Percentiles rank a stretch among this genome's conserved stretches.
Conservation (phyloP, 2,113 vertebrate genomes). For the Bubo bubo region DNA sequence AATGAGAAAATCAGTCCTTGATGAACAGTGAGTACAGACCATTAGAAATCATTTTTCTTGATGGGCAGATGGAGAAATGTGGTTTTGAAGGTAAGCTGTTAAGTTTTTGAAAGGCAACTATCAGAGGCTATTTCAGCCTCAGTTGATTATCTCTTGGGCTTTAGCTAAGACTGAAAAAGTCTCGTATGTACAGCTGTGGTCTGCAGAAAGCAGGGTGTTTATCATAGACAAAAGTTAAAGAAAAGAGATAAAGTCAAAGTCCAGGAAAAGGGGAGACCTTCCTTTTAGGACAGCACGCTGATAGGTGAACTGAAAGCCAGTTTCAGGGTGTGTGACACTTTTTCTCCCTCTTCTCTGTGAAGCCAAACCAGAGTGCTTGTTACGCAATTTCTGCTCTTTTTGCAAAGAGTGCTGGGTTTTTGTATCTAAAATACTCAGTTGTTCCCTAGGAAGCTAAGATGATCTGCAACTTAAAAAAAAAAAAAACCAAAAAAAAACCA, state of each 20-base stretch:
- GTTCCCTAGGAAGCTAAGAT: background rate
- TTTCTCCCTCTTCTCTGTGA: background rate
- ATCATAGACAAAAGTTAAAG: background rate
- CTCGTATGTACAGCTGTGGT: background rate
- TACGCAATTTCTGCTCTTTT: background rate
- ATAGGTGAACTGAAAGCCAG: background rate
- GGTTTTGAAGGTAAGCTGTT: constrained; percentile 18
- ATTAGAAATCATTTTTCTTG: constrained; percentile 52
- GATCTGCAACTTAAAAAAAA: background rate
- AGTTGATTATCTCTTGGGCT: constrained; percentile 1
- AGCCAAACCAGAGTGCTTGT: background rate
- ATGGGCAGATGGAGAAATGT: constrained; percentile 35
- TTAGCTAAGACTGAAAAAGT: background rate
- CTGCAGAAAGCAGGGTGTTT: background rate
- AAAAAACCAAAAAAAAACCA: too few species aligned
- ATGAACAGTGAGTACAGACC: background rate
- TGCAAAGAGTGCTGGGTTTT: background rate
- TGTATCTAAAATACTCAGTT: background rate
- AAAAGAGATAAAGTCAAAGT: background rate
- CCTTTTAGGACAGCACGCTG: background rate
- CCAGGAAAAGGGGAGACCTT: background rate
- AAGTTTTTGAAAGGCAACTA: constrained; percentile 33
- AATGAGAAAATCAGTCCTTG: constrained; percentile 41
- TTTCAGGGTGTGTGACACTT: background rate
- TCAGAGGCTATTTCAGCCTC: constrained; percentile 38